Percentiles rank a stretch among this genome's conserved stretches.
Evolutionary conservation across 2,797 vertebrate genomes (phyloP).

Genomic region (Sebastes reedi): DNA sequence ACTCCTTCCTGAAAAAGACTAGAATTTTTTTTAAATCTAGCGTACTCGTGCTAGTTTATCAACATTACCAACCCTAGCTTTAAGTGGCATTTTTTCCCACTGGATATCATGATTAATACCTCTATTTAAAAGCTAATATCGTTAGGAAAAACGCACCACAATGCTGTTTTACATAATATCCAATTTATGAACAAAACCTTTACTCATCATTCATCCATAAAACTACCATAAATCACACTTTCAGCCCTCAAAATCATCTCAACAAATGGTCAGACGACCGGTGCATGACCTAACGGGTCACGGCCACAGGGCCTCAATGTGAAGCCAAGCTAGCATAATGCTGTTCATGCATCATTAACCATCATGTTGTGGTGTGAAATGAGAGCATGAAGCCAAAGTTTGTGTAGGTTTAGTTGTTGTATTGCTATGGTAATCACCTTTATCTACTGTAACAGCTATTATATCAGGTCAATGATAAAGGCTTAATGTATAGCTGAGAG

Average conservation of each 20-base stretch:
- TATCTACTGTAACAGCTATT: background rate
- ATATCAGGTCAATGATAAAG: background rate
- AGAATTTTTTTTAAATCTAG: no score
- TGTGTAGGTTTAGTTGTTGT: slow-evolving; percentile 24
- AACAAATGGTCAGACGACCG: slow-evolving; percentile 15
- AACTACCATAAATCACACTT: background rate
- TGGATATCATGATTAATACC: background rate
- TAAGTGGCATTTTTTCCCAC: background rate
- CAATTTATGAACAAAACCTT: background rate
- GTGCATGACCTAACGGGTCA: slow-evolving; percentile 47
- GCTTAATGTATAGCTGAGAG: background rate
- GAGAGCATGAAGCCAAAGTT: slow-evolving; percentile 55
- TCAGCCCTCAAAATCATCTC: slow-evolving; percentile 6
- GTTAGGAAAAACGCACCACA: background rate
- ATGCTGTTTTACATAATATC: background rate
- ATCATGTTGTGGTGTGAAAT: slow-evolving; percentile 59
- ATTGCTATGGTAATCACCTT: slow-evolving; percentile 28
- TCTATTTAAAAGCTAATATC: background rate
- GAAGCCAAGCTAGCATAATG: slow-evolving; percentile 69
- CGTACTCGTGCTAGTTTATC: no score
- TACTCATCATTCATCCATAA: background rate
- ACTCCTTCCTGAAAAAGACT: background rate
- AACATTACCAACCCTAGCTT: background rate
- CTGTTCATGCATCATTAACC: slow-evolving; percentile 68
- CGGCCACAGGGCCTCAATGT: slow-evolving; percentile 31